Percentiles rank a stretch among this genome's conserved stretches.
phyloP scores from a whole-genome alignment of 2,888 invertebrate genomes.

The Ferrisia virgata region DNA sequence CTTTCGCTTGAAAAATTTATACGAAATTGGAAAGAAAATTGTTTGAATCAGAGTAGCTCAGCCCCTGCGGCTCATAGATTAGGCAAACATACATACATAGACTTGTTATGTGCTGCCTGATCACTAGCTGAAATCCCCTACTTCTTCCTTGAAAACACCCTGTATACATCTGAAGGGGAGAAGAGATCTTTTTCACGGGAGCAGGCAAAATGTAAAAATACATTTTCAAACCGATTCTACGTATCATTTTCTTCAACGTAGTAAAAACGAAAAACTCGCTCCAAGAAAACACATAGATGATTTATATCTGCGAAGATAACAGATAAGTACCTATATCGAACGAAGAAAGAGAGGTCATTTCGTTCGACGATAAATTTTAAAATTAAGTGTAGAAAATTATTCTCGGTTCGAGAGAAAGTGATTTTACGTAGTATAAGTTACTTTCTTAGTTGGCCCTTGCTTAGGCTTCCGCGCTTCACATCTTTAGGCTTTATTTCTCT shows the following conservation, averaged over 20 bases:
- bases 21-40: too few species aligned
- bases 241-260: not conserved
- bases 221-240: not conserved
- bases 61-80: too few species aligned
- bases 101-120: too few species aligned
- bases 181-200: too few species aligned
- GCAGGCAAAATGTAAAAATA: too few species aligned
- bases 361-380: not conserved
- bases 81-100: too few species aligned
- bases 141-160: too few species aligned
- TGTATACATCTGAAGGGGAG: too few species aligned
- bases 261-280: not conserved
- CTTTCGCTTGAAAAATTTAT: too few species aligned
- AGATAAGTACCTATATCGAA: slow-evolving; percentile 14
- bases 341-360: slow-evolving; percentile 20
- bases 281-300: not conserved
- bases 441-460: not conserved
- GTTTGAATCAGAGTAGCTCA: too few species aligned
- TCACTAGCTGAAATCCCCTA: too few species aligned
- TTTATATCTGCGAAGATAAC: not conserved
- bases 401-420: not conserved
- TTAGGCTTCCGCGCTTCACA: not conserved
- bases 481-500: not conserved
- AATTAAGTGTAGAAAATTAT: slow-evolving; percentile 32
- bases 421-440: not conserved